phyloP scores from a whole-genome alignment of 1,140 invertebrate genomes.

The Ridgeia piscesae region DNA sequence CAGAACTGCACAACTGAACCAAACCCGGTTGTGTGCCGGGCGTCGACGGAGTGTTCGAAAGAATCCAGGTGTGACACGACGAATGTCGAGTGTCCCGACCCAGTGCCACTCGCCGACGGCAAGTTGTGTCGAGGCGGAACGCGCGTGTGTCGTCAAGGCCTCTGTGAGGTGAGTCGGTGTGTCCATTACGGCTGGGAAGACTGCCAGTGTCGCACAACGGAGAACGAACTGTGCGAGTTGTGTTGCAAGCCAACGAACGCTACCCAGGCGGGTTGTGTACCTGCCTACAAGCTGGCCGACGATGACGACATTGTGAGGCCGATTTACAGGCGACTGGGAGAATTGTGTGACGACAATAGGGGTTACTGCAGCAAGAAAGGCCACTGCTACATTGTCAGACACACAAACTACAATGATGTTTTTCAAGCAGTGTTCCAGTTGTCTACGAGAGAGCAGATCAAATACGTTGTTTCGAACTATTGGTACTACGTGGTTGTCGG shows the following conservation, averaged over 20 bases:
- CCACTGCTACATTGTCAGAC: neutral
- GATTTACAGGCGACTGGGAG: neutral
- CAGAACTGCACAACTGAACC: neutral
- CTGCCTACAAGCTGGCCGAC: neutral
- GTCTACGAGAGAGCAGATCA: neutral
- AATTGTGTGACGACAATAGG: constrained; percentile 29
- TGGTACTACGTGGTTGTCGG: constrained; percentile 40
- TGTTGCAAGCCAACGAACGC: neutral
- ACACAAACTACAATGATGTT: neutral
- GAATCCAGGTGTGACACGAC: neutral
- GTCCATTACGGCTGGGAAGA: neutral
- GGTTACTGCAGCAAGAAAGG: neutral
- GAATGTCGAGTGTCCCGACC: neutral
- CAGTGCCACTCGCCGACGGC: neutral
- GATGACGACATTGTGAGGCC: neutral
- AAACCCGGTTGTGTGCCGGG: constrained; percentile 16
- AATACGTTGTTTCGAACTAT: constrained; percentile 34
- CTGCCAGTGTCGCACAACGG: neutral
- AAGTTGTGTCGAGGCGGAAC: neutral
- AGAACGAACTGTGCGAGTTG: neutral
- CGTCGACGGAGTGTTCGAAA: constrained; percentile 23
- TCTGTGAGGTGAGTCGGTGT: neutral
- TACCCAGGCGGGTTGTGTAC: neutral
- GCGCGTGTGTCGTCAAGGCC: neutral
- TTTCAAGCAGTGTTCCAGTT: neutral